Evolutionary conservation across 2,113 vertebrate species (phyloP).

Genomic region (Dromas ardeola): DNA sequence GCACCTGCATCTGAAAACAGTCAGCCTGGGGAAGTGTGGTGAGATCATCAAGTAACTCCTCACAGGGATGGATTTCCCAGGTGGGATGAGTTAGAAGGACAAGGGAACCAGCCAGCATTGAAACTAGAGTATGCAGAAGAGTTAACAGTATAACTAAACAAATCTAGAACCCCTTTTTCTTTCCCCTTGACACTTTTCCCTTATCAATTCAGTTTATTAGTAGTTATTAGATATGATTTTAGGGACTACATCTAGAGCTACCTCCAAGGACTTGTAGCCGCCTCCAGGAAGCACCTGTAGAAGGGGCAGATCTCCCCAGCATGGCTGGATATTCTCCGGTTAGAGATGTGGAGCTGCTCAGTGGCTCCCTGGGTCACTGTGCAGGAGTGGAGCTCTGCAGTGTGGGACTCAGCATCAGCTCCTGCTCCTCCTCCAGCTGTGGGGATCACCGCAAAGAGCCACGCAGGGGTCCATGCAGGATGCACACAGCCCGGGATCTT

Average conservation of each 20-base stretch:
- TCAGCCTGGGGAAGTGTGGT: background rate
- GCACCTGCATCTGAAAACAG: background rate
- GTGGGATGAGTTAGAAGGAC: background rate
- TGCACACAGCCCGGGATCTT: background rate
- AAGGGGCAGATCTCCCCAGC: background rate
- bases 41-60: background rate
- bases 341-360: background rate
- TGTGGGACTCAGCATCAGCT: background rate
- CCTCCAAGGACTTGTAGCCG: background rate
- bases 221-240: background rate
- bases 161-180: background rate
- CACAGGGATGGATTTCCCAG: background rate
- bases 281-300: background rate
- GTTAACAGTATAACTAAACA: background rate
- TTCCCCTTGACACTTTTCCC: background rate
- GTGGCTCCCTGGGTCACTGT: background rate
- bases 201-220: background rate
- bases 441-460: background rate
- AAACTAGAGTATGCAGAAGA: background rate
- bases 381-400: background rate
- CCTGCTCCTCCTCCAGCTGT: background rate
- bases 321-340: accelerated
- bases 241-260: background rate
- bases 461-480: background rate
- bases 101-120: background rate